Conservation (phyloP, 1,140 invertebrate species). For the Sycophila sp. region DNA sequence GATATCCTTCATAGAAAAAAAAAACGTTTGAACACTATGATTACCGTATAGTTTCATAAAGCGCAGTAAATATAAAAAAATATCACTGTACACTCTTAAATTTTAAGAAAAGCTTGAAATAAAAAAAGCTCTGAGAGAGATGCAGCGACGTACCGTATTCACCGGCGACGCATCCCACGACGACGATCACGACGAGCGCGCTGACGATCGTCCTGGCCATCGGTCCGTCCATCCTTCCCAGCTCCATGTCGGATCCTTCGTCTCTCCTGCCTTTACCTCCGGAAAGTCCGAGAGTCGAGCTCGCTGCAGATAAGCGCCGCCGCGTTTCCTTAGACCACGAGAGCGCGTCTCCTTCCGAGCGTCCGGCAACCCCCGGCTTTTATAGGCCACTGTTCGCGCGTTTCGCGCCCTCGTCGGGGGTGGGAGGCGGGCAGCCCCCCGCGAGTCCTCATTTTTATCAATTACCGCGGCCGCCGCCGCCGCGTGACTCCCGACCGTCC, state of each 20-base stretch:
- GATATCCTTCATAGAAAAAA: no score
- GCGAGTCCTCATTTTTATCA: slow-evolving; percentile 58
- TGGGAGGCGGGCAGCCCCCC: slow-evolving; percentile 42
- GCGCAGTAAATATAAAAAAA: no score
- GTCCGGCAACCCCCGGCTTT: not conserved
- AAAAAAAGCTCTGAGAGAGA: no score
- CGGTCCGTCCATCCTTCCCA: not conserved
- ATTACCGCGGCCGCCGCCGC: no score
- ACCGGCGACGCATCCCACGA: not conserved
- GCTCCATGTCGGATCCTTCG: no score
- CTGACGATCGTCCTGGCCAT: not conserved
- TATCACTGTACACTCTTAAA: no score
- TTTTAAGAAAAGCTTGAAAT: no score
- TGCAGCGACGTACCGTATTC: slow-evolving; percentile 3
- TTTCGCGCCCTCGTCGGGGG: not conserved
- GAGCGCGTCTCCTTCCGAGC: not conserved
- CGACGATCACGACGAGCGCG: not conserved
- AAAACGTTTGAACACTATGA: no score
- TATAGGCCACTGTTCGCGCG: not conserved
- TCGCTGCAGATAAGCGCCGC: no score
- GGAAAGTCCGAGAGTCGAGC: no score
- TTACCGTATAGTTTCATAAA: no score
- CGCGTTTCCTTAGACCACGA: not conserved
- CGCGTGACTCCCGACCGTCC: slow-evolving; percentile 54
- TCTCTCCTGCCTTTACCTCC: no score